Evolutionary conservation across 2,113 vertebrate genomes (phyloP).

Genomic region (Trichomycterus rosablanca): DNA sequence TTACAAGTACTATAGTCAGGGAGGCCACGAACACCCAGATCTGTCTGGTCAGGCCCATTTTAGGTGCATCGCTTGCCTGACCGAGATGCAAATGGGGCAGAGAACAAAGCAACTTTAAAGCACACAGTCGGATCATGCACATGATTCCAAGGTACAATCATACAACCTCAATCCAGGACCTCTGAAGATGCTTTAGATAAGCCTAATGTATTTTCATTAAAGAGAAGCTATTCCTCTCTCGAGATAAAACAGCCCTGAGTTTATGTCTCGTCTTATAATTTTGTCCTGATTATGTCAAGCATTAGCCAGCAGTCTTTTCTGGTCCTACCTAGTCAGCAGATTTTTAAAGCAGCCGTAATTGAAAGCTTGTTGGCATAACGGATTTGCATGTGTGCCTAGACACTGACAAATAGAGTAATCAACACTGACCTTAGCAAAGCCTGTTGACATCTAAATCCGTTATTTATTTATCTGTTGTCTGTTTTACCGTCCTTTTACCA

Average conservation of each 20-base stretch:
- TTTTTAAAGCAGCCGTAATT: neutral
- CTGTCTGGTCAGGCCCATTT: slow-evolving; percentile 38
- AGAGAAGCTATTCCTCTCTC: slow-evolving; percentile 53
- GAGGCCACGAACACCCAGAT: slow-evolving; percentile 20
- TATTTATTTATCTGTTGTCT: no score
- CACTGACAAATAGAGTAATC: no score
- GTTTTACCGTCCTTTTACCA: no score
- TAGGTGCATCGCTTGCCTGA: slow-evolving; percentile 34
- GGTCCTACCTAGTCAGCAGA: neutral
- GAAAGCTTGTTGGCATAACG: slow-evolving; percentile 25
- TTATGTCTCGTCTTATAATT: slow-evolving; percentile 13
- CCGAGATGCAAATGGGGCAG: slow-evolving; percentile 56
- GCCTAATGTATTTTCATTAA: slow-evolving; percentile 51
- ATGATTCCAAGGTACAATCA: slow-evolving; percentile 58
- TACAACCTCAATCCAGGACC: slow-evolving; percentile 57
- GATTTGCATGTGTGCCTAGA: no score
- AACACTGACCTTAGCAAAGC: no score
- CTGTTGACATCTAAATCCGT: no score
- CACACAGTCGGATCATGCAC: slow-evolving; percentile 54
- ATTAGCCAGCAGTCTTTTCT: neutral
- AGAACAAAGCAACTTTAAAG: slow-evolving; percentile 55
- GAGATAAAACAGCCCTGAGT: slow-evolving; percentile 42
- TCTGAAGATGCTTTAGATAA: slow-evolving; percentile 54
- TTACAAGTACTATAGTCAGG: neutral
- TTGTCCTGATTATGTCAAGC: neutral